Evolutionary conservation across 2,888 invertebrate species (phyloP).

Genomic region (Falcaria lacertinaria): DNA sequence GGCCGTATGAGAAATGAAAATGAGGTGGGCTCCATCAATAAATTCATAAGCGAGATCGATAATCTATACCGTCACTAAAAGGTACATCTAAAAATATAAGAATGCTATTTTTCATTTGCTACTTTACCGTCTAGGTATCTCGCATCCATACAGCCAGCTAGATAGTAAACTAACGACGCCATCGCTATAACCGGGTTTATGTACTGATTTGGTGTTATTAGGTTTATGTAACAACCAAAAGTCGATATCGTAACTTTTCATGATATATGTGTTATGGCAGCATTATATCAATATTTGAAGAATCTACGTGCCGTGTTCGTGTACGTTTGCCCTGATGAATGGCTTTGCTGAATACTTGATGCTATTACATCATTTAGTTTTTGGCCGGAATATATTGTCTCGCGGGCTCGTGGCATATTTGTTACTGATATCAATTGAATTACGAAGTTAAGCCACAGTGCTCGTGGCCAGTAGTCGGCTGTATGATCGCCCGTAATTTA

Average conservation of each 20-base stretch:
- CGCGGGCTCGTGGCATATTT: no score
- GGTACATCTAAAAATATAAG: no score
- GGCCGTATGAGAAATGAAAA: no score
- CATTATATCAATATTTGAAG: constrained; percentile 1
- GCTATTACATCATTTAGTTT: not conserved
- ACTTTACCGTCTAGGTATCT: not conserved
- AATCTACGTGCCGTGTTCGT: not conserved
- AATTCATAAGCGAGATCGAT: no score
- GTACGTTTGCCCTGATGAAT: not conserved
- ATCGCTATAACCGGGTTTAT: constrained; percentile 26
- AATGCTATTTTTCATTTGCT: no score
- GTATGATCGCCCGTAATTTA: no score
- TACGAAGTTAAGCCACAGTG: no score
- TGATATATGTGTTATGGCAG: not conserved
- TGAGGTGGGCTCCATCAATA: no score
- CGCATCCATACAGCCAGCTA: not conserved
- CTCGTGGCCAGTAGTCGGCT: no score
- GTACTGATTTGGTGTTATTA: constrained; percentile 25
- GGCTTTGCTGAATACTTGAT: not conserved
- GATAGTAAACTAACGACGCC: constrained; percentile 15
- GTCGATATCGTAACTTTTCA: not conserved
- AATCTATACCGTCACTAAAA: no score
- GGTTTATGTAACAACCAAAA: constrained; percentile 16
- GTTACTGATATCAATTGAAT: no score
- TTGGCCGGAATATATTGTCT: not conserved